Base-by-base conservation (phyloP, 2,797 vertebrate species). In the Spheniscus humboldti region DNA sequence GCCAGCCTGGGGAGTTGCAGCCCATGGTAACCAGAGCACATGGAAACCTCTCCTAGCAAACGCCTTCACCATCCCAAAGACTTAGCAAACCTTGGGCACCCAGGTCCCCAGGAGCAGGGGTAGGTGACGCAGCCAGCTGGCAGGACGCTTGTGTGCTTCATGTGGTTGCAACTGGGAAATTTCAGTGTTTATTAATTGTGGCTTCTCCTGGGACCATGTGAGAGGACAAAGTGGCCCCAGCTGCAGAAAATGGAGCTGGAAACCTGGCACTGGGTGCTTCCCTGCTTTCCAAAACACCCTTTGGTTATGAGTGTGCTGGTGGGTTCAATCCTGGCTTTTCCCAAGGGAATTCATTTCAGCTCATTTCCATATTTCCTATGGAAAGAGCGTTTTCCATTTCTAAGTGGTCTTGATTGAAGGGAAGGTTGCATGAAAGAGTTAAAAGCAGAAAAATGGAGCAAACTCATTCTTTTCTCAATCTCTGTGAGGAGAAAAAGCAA, bases 31-130 rank as follows among this genome's bases (percentile, higher is more conserved):
- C 47, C 28, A 69, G n/a, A 27, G 55, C n/a, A 57, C 30, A 22
- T 2, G 10, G 35, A 71, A 83, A 47, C 27, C 13, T 59, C 33
- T 83, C 39, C 53, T 14, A n/a, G 35, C 15, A 68, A 75, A 50
- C 1, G 2, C 17, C 35, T 73, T 67, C 27, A 18, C 28, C 22
- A 37, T 22, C 22, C 31, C 85, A 78, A 69, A 85, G 7, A 2
- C 39, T 57, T 24, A 13, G 13, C 22, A 14, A 39, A 13, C 8
- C 33, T 17, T 5, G 39, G 23, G 22, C 0, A 2, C 52, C 56
- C 10, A 4, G 0, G 0, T 63, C 18, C 43, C 12, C 20, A n/a
- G 43, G 17, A 63, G 30, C 0, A 0, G 22, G 18, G 33, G 23
- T 7, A 77, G 48, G 75, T 43, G 71, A 14, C 2, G 1, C 63